These are phyloP conservation scores for Drosophila greeni DNA, from an alignment of 2,888 invertebrate genomes.

Conservation along the genomic window DNA sequence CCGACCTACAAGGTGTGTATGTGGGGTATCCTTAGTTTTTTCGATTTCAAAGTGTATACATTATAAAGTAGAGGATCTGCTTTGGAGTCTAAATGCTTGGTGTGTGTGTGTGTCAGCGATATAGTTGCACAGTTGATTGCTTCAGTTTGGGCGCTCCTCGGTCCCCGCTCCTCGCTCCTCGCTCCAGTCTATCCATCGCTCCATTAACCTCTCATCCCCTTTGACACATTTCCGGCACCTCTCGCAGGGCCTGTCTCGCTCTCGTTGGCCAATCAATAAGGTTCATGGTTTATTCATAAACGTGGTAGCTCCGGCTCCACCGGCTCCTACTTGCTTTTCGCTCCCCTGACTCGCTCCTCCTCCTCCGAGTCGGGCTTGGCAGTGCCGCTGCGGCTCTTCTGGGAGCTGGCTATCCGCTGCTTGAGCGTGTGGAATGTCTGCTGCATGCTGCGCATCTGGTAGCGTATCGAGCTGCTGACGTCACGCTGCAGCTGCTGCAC, in stretches of 20 bases:
- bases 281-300: conserved; percentile 54
- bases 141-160: conserved; percentile 47
- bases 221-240: conserved; percentile 36
- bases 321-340: neutral
- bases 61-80: conserved; percentile 34
- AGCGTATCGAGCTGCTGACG: conserved; percentile 86
- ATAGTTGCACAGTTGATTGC: conserved; percentile 57
- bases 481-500: conserved; percentile 89
- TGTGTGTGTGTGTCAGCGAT: conserved; percentile 38
- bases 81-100: conserved; percentile 39
- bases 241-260: neutral
- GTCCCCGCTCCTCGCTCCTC: neutral
- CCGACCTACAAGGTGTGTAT: conserved; percentile 22
- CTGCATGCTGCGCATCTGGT: conserved; percentile 84
- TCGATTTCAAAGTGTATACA: conserved; percentile 17
- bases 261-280: conserved; percentile 57
- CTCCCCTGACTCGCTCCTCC: conserved; percentile 8
- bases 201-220: neutral
- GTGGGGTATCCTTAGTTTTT: neutral
- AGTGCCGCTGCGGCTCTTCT: conserved; percentile 45
- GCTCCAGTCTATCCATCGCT: conserved; percentile 2
- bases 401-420: conserved; percentile 82
- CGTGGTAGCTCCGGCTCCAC: conserved; percentile 3
- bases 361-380: conserved; percentile 4
- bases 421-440: conserved; percentile 86